A percentile compares a stretch with the other conserved stretches of the same genome.
Evolutionary conservation across 1,140 invertebrate genomes (phyloP).

Genomic region (Heliconius melpomene): DNA sequence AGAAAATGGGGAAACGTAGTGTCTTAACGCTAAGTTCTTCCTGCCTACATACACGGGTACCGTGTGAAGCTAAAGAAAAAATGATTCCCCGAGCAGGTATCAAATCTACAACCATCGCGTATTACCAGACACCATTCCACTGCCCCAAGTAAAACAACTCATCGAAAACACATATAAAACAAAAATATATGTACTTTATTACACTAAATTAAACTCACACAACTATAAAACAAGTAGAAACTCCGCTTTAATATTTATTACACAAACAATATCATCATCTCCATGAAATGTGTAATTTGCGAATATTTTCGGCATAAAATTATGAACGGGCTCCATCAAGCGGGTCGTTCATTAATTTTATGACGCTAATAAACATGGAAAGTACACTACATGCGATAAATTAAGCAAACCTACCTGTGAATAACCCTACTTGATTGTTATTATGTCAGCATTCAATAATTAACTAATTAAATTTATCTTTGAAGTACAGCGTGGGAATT

Average conservation of each 20-base stretch:
- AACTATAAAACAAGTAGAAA: neutral
- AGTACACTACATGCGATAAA: conserved; percentile 34
- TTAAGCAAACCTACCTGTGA: conserved; percentile 32
- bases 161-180: neutral
- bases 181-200: neutral
- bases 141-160: neutral
- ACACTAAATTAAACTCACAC: neutral
- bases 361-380: conserved; percentile 39
- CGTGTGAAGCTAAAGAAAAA: neutral
- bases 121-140: too few relatives aligned
- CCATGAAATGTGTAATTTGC: conserved; percentile 32
- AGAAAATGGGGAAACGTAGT: neutral
- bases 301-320: conserved; percentile 41
- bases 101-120: neutral
- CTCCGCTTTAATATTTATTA: conserved; percentile 10
- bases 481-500: neutral
- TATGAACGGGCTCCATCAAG: conserved; percentile 38
- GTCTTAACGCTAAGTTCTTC: neutral
- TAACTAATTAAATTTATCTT: neutral
- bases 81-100: neutral
- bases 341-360: conserved; percentile 40
- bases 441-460: conserved; percentile 18
- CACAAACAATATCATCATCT: conserved; percentile 30
- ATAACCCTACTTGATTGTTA: conserved; percentile 26
- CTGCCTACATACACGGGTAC: neutral